Base-by-base conservation (phyloP, 2,888 invertebrate species). In the Polyommatus icarus region DNA sequence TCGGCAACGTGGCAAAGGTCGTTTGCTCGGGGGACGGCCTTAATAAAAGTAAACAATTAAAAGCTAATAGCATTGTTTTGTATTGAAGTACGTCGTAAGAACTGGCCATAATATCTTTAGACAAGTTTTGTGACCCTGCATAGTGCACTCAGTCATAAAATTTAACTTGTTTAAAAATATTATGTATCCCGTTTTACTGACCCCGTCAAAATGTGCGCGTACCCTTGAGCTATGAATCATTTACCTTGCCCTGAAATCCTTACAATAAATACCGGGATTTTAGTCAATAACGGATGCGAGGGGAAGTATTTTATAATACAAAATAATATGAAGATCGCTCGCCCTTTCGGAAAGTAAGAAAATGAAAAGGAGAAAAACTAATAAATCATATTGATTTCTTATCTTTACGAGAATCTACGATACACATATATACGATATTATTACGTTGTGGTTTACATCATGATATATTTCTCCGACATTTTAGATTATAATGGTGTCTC, bases 321-420 rank as follows among this genome's bases (percentile, higher is more conserved):
- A 67, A 29, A 67, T 67, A 67, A 29, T 67, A 32, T 32, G 15
- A 67, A 67, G 15, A 67, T 15, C 0, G 67, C 29, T 67, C 32
- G 24, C 61, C 20, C 61, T 61, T 61, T 61, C 61, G 29, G 6
- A 29, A 29, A 67, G 67, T 67, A 67, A 29, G 67, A 67, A 67
- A 67, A 67, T 67, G 29, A 67, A 67, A 67, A 67, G 67, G 29
- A 67, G 67, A 29, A 32, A 67, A 67, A 67, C 67, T 67, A 67
- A 67, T 67, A 67, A 67, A 67, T 67, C 67, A 67, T 67, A 67
- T 67, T 67, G 67, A 67, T 67, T 67, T 67, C 67, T 67, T 67
- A 67, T 32, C 67, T 67, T 67, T 67, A 67, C 67, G 67, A 67
- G 32, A 67, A 67, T 67, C 67, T 67, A 67, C 29, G 67, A 32